phyloP scores from a whole-genome alignment of 92 coral and sea anemone species.

The Nematostella vectensis region DNA sequence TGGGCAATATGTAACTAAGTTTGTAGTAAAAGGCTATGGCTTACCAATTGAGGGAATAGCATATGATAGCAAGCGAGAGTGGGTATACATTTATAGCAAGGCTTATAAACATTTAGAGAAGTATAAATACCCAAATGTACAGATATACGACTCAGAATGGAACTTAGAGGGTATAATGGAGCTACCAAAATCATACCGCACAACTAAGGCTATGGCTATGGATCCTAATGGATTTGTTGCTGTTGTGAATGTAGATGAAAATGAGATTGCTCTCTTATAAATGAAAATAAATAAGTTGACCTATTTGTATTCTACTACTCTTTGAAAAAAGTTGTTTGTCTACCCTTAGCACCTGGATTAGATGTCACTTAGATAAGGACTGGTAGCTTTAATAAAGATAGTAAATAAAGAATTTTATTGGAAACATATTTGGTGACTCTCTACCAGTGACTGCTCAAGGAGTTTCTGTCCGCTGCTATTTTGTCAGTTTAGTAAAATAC shows the following conservation, averaged over 20 bases:
- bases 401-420: too few relatives aligned
- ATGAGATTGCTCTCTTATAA: slow-evolving; percentile 20
- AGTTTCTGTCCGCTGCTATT: not conserved
- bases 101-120: slow-evolving; percentile 30
- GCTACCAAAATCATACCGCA: slow-evolving; percentile 28
- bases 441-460: too few relatives aligned
- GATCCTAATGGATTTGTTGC: slow-evolving; percentile 16
- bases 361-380: too few relatives aligned
- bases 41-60: slow-evolving; percentile 23
- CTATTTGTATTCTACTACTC: too few relatives aligned
- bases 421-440: too few relatives aligned
- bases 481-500: not conserved
- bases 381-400: too few relatives aligned
- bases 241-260: slow-evolving; percentile 23
- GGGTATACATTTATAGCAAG: slow-evolving; percentile 16
- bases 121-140: slow-evolving; percentile 17
- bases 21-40: slow-evolving; percentile 10
- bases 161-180: slow-evolving; percentile 14
- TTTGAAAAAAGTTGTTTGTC: too few relatives aligned
- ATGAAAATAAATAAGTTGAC: too few relatives aligned
- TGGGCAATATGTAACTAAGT: slow-evolving; percentile 20
- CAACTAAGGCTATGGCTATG: slow-evolving; percentile 21
- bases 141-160: slow-evolving; percentile 26
- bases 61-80: slow-evolving; percentile 9
- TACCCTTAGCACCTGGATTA: too few relatives aligned